Evolutionary conservation across 2,113 vertebrate genomes (phyloP).

Genomic region (Misgurnus mizolepis): DNA sequence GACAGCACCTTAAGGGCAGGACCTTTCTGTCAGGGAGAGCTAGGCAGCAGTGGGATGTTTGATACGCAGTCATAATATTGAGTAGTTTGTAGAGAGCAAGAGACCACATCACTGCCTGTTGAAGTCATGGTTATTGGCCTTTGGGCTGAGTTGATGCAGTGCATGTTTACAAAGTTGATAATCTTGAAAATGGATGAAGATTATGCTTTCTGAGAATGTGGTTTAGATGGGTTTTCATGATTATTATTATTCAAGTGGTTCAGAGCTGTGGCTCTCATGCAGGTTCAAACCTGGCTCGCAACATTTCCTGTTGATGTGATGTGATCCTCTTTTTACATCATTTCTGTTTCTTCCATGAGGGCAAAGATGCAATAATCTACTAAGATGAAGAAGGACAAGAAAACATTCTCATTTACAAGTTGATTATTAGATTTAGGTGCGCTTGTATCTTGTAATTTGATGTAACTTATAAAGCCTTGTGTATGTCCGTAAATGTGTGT

Average conservation of each 20-base stretch:
- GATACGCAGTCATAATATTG: neutral
- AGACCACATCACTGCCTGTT: neutral
- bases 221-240: too few relatives aligned
- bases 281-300: neutral
- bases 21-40: neutral
- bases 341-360: neutral
- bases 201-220: neutral
- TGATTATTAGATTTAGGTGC: neutral
- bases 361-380: neutral
- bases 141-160: neutral
- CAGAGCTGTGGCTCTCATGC: neutral
- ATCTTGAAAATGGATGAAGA: neutral
- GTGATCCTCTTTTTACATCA: too few relatives aligned
- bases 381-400: neutral
- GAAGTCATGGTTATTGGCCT: neutral
- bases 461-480: neutral
- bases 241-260: too few relatives aligned
- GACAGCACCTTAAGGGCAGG: conserved; percentile 7
- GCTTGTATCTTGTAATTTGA: neutral
- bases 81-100: neutral
- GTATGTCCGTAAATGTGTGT: conserved; percentile 1
- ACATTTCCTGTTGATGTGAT: neutral
- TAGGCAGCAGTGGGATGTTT: neutral
- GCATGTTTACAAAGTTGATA: neutral
- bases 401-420: conserved; percentile 1